Conservation (phyloP, 2,888 invertebrate species). For the Spodoptera littoralis region DNA sequence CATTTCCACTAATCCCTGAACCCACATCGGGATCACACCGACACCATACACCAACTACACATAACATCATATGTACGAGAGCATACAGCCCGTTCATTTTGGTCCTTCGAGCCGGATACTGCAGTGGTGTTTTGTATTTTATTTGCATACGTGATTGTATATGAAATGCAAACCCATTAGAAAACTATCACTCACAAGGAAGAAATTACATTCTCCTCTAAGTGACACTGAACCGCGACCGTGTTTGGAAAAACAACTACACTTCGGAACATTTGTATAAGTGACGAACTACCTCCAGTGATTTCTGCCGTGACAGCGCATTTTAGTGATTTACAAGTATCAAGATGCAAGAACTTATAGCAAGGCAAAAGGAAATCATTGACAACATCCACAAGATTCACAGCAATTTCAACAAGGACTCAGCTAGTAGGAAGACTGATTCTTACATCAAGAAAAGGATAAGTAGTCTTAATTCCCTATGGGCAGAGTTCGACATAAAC, state of each 20-base stretch:
- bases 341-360: conserved; percentile 10
- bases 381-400: conserved; percentile 10
- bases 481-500: conserved; percentile 18
- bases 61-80: conserved; percentile 1
- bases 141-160: neutral
- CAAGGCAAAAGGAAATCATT: conserved; percentile 8
- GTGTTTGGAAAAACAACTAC: conserved; percentile 5
- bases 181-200: conserved; percentile 2
- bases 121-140: conserved; percentile 4
- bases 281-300: conserved; percentile 5
- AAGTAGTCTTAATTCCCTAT: conserved; percentile 5
- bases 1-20: no score
- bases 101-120: conserved; percentile 1
- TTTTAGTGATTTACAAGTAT: conserved; percentile 4
- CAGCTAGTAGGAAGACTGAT: neutral
- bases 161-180: conserved; percentile 1
- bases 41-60: no score
- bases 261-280: conserved; percentile 3
- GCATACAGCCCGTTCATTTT: conserved; percentile 1
- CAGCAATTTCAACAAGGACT: conserved; percentile 14
- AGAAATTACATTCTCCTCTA: neutral
- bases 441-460: conserved; percentile 1
- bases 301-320: conserved; percentile 5
- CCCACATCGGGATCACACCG: no score
- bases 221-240: conserved; percentile 1